Base-by-base conservation (phyloP, 2,888 invertebrate genomes). In the Trissolcus brochymenae region DNA sequence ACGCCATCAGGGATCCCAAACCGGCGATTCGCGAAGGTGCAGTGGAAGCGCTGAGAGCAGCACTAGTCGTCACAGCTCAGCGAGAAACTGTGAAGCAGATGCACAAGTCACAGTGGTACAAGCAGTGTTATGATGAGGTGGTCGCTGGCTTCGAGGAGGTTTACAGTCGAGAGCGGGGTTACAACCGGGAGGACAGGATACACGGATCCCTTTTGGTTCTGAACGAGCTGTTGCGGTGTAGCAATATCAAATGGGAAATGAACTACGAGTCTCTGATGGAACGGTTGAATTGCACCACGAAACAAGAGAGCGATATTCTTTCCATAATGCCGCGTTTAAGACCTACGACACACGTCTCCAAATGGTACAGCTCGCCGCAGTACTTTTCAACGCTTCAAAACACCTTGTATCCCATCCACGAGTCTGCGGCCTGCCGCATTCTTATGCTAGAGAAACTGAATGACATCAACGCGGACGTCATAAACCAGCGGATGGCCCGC, bases 61-160 rank as follows among this genome's bases (percentile, higher is more conserved):
- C 98, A 0, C 90, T 99, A 6, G 95, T 97, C 0, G 97, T 99
- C 0, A 98, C 97, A 0, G 95, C 98, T 0, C 98, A 98, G 87
- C 92, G 99, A 75, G 99, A 99, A 90, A 95, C 95, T n/a, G 95
- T 96, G 0, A 97, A 96, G 87, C 97, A 97, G 86, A 94, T 94
- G 49, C 95, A 95, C 81, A 95, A 94, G 86, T 95, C 96, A 0
- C 94, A 94, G 81, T 98, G 98, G 97, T 96, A 96, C 88, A 95
- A 95, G 87, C 95, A 96, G 83, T 98, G 98, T 85, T 98, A 95
- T 88, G 95, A 97, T 79, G 97, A 98, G 89, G 95, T 96, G 1
- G 93, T 94, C 83, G 91, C 92, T 64, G 94, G 95, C 21, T 94
- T 96, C 87, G 95, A 95, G 83, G 94, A 95, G 14, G 81, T 88